Percentiles rank a stretch among this genome's conserved stretches.
Conservation (phyloP, 2,888 invertebrate genomes). For the Callosobruchus maculatus region DNA sequence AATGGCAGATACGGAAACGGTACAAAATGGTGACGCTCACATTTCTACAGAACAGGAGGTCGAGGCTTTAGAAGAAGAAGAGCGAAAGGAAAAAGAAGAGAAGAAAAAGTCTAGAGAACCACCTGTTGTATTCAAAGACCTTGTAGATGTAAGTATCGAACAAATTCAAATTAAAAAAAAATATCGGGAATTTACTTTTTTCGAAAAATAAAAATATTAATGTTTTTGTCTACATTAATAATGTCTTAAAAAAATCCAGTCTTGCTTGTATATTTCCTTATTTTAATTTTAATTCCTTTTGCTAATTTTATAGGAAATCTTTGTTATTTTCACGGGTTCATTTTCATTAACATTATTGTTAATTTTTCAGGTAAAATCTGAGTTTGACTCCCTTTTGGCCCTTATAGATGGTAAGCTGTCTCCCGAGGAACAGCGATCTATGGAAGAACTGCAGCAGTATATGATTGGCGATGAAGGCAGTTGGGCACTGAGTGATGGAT, state of each 20-base stretch:
- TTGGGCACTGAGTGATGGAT: slow-evolving; percentile 89
- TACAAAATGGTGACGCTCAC: slow-evolving; percentile 43
- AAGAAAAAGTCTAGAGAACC: slow-evolving; percentile 71
- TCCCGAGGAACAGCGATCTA: slow-evolving; percentile 69
- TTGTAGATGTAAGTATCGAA: slow-evolving; percentile 59
- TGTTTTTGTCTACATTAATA: too few species aligned
- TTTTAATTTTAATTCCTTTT: too few species aligned
- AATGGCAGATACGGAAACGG: slow-evolving; percentile 26
- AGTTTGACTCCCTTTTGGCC: slow-evolving; percentile 69
- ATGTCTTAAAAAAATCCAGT: too few species aligned
- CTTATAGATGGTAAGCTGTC: slow-evolving; percentile 68
- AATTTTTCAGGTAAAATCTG: slow-evolving; percentile 58
- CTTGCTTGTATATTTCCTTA: too few species aligned
- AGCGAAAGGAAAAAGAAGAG: slow-evolving; percentile 64
- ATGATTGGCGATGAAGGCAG: slow-evolving; percentile 86
- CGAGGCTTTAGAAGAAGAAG: slow-evolving; percentile 61
- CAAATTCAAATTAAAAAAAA: too few species aligned
- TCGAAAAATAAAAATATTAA: too few species aligned
- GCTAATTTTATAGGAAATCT: neutral
- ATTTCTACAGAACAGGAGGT: slow-evolving; percentile 54
- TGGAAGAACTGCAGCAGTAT: slow-evolving; percentile 84
- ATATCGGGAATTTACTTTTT: too few species aligned
- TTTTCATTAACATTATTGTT: neutral
- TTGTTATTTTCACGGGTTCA: too few species aligned
- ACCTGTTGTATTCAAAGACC: slow-evolving; percentile 72